These are phyloP conservation scores for Alcis repandata DNA, from an alignment of 2,888 invertebrate species.

Conservation along the genomic window DNA sequence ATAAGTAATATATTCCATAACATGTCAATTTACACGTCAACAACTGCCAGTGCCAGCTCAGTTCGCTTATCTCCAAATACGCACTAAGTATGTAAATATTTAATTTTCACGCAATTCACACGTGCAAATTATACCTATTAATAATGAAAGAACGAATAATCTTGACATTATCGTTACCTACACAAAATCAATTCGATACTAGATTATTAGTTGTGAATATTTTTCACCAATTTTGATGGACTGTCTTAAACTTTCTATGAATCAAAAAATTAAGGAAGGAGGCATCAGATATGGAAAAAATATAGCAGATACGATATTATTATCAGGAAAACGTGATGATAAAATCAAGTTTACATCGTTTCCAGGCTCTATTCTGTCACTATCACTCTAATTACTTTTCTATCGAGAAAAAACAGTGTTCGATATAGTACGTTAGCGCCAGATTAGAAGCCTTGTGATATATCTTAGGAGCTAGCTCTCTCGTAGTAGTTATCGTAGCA, in stretches of 20 bases:
- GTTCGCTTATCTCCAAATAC: conserved; percentile 16
- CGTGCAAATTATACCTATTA: conserved; percentile 15
- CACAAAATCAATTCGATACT: neutral
- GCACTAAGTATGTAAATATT: conserved; percentile 5
- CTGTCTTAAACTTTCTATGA: neutral
- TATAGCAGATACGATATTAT: neutral
- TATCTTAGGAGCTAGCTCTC: conserved; percentile 6
- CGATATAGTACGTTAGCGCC: too few species aligned
- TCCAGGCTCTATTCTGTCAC: too few species aligned
- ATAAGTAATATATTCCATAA: too few species aligned
- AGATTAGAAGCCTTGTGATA: too few species aligned
- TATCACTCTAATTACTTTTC: too few species aligned
- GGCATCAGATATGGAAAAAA: neutral
- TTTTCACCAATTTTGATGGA: neutral
- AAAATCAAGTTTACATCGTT: too few species aligned
- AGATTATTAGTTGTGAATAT: neutral
- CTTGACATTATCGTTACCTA: neutral
- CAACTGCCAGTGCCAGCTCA: neutral
- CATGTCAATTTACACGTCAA: too few species aligned
- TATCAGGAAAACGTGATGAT: too few species aligned
- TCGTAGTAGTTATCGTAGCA: conserved; percentile 17
- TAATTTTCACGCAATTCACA: neutral
- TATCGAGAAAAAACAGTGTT: too few species aligned
- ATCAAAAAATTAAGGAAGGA: neutral
- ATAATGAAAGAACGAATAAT: conserved; percentile 2